Percentiles rank a stretch among this genome's conserved stretches.
Conservation (phyloP, 2,888 invertebrate species). For the Synergus laeviventris region DNA sequence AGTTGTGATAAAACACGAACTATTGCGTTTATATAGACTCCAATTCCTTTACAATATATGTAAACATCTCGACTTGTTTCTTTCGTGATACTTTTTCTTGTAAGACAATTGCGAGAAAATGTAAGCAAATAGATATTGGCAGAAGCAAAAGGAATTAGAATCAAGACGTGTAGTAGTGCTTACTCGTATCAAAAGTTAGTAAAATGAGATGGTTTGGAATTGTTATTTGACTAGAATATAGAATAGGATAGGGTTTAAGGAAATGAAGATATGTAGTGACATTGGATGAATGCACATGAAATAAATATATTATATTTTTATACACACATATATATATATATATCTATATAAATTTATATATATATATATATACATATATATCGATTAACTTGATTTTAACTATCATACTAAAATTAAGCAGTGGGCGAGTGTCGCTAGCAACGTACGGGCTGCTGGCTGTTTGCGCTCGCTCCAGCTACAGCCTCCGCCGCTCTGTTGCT, state of each 20-base stretch:
- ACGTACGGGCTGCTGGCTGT: constrained; percentile 75
- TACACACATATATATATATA: constrained; percentile 30
- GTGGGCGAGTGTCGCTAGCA: constrained; percentile 74
- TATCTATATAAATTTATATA: not conserved
- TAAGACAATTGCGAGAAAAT: not conserved
- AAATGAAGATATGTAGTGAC: constrained; percentile 38
- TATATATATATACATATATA: constrained; percentile 41
- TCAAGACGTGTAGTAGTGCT: constrained; percentile 44
- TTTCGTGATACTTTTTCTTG: not conserved
- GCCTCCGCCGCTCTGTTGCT: constrained; percentile 74
- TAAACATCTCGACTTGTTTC: not conserved
- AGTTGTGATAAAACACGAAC: constrained; percentile 51
- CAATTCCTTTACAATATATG: constrained; percentile 45
- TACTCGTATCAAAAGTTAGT: constrained; percentile 42
- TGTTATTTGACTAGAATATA: constrained; percentile 41
- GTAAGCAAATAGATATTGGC: not conserved
- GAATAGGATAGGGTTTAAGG: constrained; percentile 30
- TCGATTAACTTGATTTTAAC: constrained; percentile 60
- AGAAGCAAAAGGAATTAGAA: constrained; percentile 49
- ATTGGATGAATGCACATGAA: constrained; percentile 33
- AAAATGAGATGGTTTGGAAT: constrained; percentile 45
- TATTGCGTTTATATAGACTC: constrained; percentile 45
- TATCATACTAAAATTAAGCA: constrained; percentile 67
- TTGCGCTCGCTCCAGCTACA: constrained; percentile 73
- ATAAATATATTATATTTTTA: constrained; percentile 15